Evolutionary conservation across 2,797 vertebrate species (phyloP).

Genomic region (Allobates femoralis): DNA sequence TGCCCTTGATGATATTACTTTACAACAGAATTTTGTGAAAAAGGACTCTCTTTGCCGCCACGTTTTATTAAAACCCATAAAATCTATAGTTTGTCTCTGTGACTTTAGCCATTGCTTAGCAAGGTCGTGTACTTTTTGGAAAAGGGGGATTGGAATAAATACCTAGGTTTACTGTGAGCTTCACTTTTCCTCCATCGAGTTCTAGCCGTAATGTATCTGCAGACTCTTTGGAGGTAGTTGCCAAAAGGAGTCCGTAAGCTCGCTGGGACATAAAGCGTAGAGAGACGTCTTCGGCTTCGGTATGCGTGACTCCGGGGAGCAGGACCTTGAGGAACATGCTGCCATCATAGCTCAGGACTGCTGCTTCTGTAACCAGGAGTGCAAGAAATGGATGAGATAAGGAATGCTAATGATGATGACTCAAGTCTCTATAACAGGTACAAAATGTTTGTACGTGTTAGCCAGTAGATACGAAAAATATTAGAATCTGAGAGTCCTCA

Average conservation of each 20-base stretch:
- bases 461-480: too few species aligned
- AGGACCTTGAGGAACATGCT: constrained; percentile 96
- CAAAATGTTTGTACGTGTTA: too few species aligned
- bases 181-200: constrained; percentile 92
- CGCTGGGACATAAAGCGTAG: constrained; percentile 95
- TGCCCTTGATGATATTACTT: too few species aligned
- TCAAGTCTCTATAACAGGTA: too few species aligned
- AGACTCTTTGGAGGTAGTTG: constrained; percentile 94
- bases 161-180: constrained; percentile 96
- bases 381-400: background rate
- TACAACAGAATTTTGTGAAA: too few species aligned
- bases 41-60: background rate
- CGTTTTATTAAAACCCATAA: background rate
- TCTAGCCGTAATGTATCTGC: constrained; percentile 94
- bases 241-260: constrained; percentile 92
- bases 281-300: constrained; percentile 92
- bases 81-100: constrained; percentile 43
- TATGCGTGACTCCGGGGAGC: constrained; percentile 86
- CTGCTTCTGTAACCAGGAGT: constrained; percentile 79
- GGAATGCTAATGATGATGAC: background rate
- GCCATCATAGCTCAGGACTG: constrained; percentile 92
- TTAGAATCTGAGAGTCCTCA: too few species aligned
- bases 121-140: background rate
- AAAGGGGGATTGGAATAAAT: constrained; percentile 66
- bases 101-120: constrained; percentile 22